Base-by-base conservation (phyloP, 2,113 vertebrate genomes). In the Peromyscus californicus region DNA sequence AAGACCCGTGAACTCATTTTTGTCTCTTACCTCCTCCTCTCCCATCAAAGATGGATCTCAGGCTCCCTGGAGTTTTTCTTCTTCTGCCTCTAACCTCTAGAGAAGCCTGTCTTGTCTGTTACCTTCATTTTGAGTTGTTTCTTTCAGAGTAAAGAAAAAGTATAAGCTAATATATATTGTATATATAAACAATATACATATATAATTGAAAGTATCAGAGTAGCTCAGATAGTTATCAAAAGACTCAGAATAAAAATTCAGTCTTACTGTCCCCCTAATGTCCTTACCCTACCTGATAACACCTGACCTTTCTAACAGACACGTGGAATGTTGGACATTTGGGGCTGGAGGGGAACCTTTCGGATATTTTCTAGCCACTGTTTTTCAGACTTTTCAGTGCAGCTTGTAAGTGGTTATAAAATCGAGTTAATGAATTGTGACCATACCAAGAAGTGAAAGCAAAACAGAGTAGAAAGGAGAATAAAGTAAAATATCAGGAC, bases 381-480 rank as follows among this genome's bases (percentile, higher is more conserved):
- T 51, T 42, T 54, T 12, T 21, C 2, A 69, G 36, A 48, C 26
- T 59, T 90, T 67, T 72, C 21, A 26, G 48, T 85, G 16, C 22
- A 70, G 88, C 5, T 54, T 48, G 36, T 42, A 89, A 75, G 31
- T 70, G 17, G 5, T 80, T 88, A 74, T 90, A 61, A 91, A 93
- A 82, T 89, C 75, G 91, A 63, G 12, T 79, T 51, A 90, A 42
- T 79, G 31, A 19, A 69, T 57, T 93, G n/a, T 92, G 42, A 67
- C 48, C 21, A 65, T 70, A 78, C 79, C 63, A 79, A 96, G 69
- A 95, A 87, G 72, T 61, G 12, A 97, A 94, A 74, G 59, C 48
- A 51, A 29, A 79, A 79, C 48, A 36, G 29, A 94, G 75, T 57
- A 39, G 48, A 57, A 67, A 75, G 1, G 19, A 90, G 80, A 74